Conservation (phyloP, 1,140 invertebrate genomes). For the Drosophila melanogaster region DNA sequence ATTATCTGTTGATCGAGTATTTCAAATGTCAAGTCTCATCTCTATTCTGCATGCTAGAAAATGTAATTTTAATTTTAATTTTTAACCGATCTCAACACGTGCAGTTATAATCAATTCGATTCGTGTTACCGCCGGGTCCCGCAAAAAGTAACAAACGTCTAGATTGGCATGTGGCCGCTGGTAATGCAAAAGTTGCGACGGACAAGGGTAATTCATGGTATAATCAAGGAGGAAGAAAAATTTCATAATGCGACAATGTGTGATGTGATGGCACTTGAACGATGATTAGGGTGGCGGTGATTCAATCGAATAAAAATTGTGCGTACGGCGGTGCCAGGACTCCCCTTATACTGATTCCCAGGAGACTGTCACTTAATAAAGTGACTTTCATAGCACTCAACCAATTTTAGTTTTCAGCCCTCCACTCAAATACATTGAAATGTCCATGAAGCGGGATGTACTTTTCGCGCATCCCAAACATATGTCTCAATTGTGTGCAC, state of each 20-base stretch:
- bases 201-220: slow-evolving; percentile 45
- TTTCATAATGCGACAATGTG: slow-evolving; percentile 64
- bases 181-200: slow-evolving; percentile 28
- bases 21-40: background rate
- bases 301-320: slow-evolving; percentile 53
- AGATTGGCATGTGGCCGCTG: slow-evolving; percentile 47
- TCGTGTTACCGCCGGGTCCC: slow-evolving; percentile 43
- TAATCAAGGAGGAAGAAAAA: slow-evolving; percentile 54
- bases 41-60: background rate
- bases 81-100: slow-evolving; percentile 69
- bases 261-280: slow-evolving; percentile 64
- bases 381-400: slow-evolving; percentile 80
- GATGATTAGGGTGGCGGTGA: slow-evolving; percentile 64
- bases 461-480: slow-evolving; percentile 60
- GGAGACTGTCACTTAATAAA: slow-evolving; percentile 75
- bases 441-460: slow-evolving; percentile 25
- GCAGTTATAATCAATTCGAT: slow-evolving; percentile 77
- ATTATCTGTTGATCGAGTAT: too few relatives aligned
- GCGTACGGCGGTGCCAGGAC: slow-evolving; percentile 1
- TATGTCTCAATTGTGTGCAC: slow-evolving; percentile 80
- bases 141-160: slow-evolving; percentile 6
- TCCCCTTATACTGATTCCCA: slow-evolving; percentile 42
- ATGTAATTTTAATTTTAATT: slow-evolving; percentile 38
- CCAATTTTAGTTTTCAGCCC: slow-evolving; percentile 46
- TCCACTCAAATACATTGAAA: slow-evolving; percentile 36